A percentile compares a stretch with the other conserved stretches of the same genome.
Conservation (phyloP, 2,113 vertebrate genomes). For the Gallinago media region DNA sequence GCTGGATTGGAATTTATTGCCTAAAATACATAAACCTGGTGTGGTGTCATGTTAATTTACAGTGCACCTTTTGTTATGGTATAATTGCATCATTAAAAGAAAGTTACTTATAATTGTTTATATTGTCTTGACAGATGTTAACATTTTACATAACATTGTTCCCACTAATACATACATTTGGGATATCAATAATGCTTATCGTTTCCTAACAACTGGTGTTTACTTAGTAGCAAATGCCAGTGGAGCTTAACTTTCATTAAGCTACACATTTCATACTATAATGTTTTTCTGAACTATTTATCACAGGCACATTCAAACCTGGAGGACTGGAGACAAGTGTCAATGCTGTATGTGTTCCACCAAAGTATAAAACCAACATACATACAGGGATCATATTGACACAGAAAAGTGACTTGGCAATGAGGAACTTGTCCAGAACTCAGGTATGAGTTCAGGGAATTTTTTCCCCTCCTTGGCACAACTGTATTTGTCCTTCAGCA, state of each 20-base stretch:
- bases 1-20: constrained; percentile 58
- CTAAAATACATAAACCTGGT: constrained; percentile 64
- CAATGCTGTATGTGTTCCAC: background rate
- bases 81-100: constrained; percentile 77
- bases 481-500: background rate
- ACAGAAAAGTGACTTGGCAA: background rate
- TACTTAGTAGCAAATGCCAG: constrained; percentile 79
- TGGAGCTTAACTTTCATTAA: constrained; percentile 61
- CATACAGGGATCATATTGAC: background rate
- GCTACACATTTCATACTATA: background rate
- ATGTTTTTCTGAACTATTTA: constrained; percentile 59
- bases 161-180: constrained; percentile 74
- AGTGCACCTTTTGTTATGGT: constrained; percentile 70
- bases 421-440: background rate
- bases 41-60: constrained; percentile 71
- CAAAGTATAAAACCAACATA: background rate
- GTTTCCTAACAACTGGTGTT: constrained; percentile 78
- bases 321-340: background rate
- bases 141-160: constrained; percentile 75
- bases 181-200: constrained; percentile 76
- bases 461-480: background rate
- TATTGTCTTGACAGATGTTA: constrained; percentile 79
- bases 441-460: background rate
- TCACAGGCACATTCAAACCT: constrained; percentile 38
- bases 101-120: constrained; percentile 81